Evolutionary conservation across 2,113 vertebrate genomes (phyloP), one percentile per base, ranked within the genome.

Genomic region (Paracanthobrama guichenoti): DNA sequence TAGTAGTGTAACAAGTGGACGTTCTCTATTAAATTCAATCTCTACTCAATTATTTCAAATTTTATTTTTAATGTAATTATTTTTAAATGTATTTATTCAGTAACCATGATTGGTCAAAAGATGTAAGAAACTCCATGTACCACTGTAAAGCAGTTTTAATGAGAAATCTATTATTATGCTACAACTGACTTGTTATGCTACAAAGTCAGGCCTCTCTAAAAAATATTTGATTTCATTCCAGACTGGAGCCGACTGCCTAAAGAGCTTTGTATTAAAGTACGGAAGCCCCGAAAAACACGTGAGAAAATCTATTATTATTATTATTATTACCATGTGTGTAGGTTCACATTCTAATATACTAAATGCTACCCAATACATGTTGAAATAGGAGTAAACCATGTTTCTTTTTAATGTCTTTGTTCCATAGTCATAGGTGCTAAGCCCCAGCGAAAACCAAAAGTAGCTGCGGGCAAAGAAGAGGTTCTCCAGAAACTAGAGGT

Each of bases 401-500:
- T 48, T 16, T 48, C 78, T 16, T 39, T 82, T 22, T 18, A 35
- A 28, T 82, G 59, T 14, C 46, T 44, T 28, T 75, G 13, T 46
- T 79, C 24, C 7, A 26, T 7, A 46, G 59, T 62, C 31, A 75
- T 31, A 80, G 79, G 44, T 57, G 67, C 94, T 92, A 92, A 24
- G 78, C 87, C 7, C 24, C 94, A 92, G 81, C 59, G 79, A 53
- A 90, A 87, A 82, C 81, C 86, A 7, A 89, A 90, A 28, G 35
- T 86, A 2, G 57, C 82, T 0, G 85, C 92, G 0, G 90, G 90
- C 55, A 95, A 95, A 79, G 95, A 95, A 62, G 95, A 96, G 79
- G 86, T 95, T 8, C 93, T 96, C 57, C 93, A 95, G 83, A 96
- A 95, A 82, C 89, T 96, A 72, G 95, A 96, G 94, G 95, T 96